Conservation (phyloP, 2,888 invertebrate species). For the Pandemis heparana region DNA sequence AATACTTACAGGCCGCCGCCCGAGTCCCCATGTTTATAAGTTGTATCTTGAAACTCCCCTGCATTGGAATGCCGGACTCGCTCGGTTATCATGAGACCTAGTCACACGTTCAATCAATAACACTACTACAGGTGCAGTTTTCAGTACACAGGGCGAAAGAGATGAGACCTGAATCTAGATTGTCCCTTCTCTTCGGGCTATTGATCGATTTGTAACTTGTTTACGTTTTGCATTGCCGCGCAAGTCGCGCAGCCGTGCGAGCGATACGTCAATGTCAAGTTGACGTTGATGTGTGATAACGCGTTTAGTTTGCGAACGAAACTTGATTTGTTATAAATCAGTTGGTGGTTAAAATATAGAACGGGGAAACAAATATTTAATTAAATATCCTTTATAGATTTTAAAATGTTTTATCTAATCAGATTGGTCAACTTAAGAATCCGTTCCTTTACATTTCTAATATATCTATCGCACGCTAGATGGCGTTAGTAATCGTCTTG, state of each 20-base stretch:
- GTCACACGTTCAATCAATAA: slow-evolving; percentile 72
- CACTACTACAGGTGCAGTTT: slow-evolving; percentile 59
- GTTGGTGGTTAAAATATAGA: too few species aligned
- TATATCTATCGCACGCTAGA: background rate
- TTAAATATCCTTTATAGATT: background rate
- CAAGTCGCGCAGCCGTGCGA: slow-evolving; percentile 47
- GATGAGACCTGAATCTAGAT: slow-evolving; percentile 81
- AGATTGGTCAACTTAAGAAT: background rate
- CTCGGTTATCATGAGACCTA: slow-evolving; percentile 58
- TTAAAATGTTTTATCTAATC: background rate
- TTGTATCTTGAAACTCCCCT: slow-evolving; percentile 89
- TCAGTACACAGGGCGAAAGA: slow-evolving; percentile 70
- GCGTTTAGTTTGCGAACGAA: slow-evolving; percentile 22
- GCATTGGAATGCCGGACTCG: slow-evolving; percentile 81
- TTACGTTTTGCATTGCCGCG: slow-evolving; percentile 54
- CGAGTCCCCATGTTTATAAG: slow-evolving; percentile 95
- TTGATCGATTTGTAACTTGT: slow-evolving; percentile 60
- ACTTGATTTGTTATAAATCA: background rate
- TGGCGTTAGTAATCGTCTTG: background rate
- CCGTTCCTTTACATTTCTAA: background rate
- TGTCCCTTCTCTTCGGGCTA: slow-evolving; percentile 75
- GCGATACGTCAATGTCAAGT: slow-evolving; percentile 49
- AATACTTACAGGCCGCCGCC: slow-evolving; percentile 95
- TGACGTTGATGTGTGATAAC: slow-evolving; percentile 41
- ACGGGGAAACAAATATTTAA: too few species aligned